These are phyloP conservation scores for Rhinogobio ventralis DNA, from an alignment of 2,797 vertebrate species.

Conservation along the genomic window DNA sequence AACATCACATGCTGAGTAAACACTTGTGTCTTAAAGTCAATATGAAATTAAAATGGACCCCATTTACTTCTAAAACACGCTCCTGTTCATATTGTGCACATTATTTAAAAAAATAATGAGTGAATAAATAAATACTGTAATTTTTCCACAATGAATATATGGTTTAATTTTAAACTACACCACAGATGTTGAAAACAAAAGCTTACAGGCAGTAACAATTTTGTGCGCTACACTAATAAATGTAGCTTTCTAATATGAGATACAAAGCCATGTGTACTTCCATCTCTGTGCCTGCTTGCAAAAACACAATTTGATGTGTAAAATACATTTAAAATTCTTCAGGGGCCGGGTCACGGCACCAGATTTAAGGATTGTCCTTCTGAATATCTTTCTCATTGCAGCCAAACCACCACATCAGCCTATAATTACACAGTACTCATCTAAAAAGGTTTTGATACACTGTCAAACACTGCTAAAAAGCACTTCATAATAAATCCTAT, in stretches of 20 bases:
- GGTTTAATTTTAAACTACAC: neutral
- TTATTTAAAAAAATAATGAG: neutral
- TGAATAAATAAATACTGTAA: neutral
- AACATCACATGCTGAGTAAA: neutral
- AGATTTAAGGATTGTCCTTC: conserved; percentile 47
- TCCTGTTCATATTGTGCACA: neutral
- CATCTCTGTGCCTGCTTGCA: neutral
- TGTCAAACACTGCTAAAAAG: conserved; percentile 54
- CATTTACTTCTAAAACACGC: neutral
- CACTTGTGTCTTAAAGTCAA: conserved; percentile 8
- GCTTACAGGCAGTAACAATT: neutral
- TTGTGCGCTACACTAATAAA: conserved; percentile 1
- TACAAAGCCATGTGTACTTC: conserved; percentile 6
- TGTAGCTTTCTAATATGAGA: conserved; percentile 13
- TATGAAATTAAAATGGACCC: neutral
- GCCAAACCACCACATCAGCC: conserved; percentile 53
- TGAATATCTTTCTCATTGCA: conserved; percentile 55
- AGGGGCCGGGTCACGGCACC: conserved; percentile 49
- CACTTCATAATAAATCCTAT: conserved; percentile 65
- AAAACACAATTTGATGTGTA: conserved; percentile 37
- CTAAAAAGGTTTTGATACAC: conserved; percentile 61
- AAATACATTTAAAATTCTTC: conserved; percentile 57
- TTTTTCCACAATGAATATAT: neutral
- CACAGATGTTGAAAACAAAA: neutral
- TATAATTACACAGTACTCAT: conserved; percentile 54